phyloP scores from a whole-genome alignment of 1,140 invertebrate genomes.

The Asobara japonica region DNA sequence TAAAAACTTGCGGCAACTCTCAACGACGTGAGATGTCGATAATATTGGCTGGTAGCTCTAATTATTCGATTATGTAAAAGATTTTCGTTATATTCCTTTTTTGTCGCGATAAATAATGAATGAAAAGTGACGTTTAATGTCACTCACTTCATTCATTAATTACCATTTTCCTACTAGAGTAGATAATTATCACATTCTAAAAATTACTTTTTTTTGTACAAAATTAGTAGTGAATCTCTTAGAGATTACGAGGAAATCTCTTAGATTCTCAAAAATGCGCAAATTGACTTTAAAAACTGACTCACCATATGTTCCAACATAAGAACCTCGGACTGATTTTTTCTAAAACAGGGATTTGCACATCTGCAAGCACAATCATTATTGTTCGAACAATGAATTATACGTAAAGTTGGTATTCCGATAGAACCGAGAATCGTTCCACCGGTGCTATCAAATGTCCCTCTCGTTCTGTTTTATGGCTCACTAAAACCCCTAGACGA shows the following conservation, averaged over 20 bases:
- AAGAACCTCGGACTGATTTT: not conserved
- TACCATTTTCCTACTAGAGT: not conserved
- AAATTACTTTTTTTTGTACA: not conserved
- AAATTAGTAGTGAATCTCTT: too few relatives aligned
- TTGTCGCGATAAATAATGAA: not conserved
- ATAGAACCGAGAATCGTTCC: not conserved
- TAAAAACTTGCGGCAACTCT: not conserved
- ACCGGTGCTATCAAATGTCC: not conserved
- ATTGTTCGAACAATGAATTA: not conserved
- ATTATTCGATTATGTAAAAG: not conserved
- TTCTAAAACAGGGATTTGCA: not conserved
- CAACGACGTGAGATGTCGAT: not conserved
- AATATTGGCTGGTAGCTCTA: not conserved
- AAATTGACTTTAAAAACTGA: conserved; percentile 63
- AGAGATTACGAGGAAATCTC: too few relatives aligned
- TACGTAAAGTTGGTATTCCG: not conserved
- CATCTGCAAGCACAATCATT: not conserved
- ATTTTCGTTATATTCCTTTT: not conserved
- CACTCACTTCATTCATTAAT: not conserved
- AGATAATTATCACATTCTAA: not conserved
- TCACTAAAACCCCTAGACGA: conserved; percentile 10
- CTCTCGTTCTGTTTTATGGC: conserved; percentile 1
- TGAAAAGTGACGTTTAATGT: not conserved
- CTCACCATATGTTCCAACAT: conserved; percentile 49
- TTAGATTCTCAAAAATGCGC: conserved; percentile 57